These are phyloP conservation scores for Procavia capensis DNA, from an alignment of 2,113 vertebrate species.

Conservation along the genomic window DNA sequence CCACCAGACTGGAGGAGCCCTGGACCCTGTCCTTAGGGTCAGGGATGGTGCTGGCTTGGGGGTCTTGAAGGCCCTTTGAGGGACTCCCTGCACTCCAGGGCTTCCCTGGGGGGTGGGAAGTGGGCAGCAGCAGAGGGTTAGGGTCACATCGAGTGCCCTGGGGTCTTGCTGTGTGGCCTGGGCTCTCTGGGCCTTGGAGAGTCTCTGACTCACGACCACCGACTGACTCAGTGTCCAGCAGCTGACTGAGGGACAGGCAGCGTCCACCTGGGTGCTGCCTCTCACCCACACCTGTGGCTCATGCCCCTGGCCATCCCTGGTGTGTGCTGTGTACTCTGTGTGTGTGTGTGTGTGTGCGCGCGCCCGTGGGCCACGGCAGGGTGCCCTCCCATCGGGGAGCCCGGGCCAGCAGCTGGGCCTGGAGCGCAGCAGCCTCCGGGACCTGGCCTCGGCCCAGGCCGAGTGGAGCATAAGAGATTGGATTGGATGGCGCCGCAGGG, in stretches of 20 bases:
- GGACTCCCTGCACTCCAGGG: neutral
- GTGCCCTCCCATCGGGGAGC: neutral
- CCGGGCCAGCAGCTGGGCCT: neutral
- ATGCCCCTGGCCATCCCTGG: neutral
- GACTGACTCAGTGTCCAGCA: neutral
- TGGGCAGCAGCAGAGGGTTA: neutral
- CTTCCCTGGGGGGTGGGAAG: neutral
- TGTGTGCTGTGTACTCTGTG: neutral
- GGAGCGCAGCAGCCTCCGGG: neutral
- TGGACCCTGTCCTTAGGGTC: neutral
- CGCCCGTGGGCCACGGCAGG: neutral
- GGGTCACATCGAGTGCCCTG: neutral
- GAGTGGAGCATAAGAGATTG: slow-evolving; percentile 68
- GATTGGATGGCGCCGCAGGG: slow-evolving; percentile 4
- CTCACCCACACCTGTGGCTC: rapidly evolving
- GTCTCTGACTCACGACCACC: neutral
- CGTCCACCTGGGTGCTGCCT: neutral
- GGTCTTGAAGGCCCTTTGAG: neutral
- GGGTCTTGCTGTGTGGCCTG: neutral
- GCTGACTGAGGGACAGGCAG: too few relatives aligned
- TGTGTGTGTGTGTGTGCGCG: too few relatives aligned
- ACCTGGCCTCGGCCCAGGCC: slow-evolving; percentile 61
- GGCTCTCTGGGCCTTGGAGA: too few relatives aligned
- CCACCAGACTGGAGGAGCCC: neutral
- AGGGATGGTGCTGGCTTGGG: rapidly evolving